These are phyloP conservation scores for Struthio camelus DNA, from an alignment of 2,113 vertebrate genomes.

Conservation along the genomic window DNA sequence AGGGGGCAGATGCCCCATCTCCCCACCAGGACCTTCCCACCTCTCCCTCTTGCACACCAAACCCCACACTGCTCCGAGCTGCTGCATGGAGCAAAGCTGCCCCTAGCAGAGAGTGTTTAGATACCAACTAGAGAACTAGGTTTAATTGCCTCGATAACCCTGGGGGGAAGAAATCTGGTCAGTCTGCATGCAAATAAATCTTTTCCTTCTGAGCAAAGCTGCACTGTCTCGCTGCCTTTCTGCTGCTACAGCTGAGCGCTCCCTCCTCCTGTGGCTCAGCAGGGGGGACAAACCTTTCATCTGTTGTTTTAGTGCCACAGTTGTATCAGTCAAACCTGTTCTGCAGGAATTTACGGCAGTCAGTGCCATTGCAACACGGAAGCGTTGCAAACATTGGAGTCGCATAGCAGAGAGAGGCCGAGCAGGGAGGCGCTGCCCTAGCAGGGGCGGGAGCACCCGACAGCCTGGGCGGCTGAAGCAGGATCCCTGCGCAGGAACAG, in stretches of 20 bases:
- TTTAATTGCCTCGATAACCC: neutral
- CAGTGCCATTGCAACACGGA: neutral
- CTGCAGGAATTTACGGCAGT: neutral
- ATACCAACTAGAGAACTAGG: neutral
- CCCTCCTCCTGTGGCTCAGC: accelerated
- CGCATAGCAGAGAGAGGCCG: too few species aligned
- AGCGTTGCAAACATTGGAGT: too few species aligned
- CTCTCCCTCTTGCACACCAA: neutral
- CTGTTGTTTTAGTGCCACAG: neutral
- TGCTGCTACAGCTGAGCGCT: neutral
- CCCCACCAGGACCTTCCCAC: neutral
- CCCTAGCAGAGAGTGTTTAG: neutral
- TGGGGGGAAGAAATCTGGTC: neutral
- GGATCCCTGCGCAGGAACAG: neutral
- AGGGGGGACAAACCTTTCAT: neutral
- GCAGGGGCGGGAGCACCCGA: neutral
- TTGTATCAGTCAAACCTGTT: accelerated
- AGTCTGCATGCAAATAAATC: constrained; percentile 9
- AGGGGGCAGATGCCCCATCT: neutral
- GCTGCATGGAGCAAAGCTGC: neutral
- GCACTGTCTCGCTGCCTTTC: neutral
- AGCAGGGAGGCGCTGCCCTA: neutral
- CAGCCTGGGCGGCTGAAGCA: neutral
- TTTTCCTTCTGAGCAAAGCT: neutral
- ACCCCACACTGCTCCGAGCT: accelerated